Conservation (phyloP, 1,140 invertebrate genomes). For the Lerema accius region DNA sequence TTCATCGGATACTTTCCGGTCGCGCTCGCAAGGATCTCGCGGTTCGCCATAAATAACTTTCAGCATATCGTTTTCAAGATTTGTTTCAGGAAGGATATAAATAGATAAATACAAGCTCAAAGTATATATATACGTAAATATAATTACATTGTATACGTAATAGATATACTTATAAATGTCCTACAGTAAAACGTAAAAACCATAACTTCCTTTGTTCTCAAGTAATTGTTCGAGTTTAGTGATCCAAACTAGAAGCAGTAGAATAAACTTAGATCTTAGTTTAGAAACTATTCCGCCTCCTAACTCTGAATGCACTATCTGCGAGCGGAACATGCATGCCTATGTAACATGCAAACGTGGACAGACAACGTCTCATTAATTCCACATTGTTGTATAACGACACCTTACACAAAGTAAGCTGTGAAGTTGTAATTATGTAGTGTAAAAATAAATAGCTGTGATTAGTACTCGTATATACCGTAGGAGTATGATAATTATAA, state of each 20-base stretch:
- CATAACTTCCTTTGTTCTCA: too few relatives aligned
- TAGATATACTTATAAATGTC: too few relatives aligned
- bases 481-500: too few relatives aligned
- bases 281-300: conserved; percentile 63
- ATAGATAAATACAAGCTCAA: too few relatives aligned
- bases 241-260: conserved; percentile 43
- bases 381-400: neutral
- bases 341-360: conserved; percentile 2
- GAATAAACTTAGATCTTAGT: conserved; percentile 45
- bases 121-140: too few relatives aligned
- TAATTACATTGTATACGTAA: too few relatives aligned
- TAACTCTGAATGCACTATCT: conserved; percentile 60
- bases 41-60: conserved; percentile 20
- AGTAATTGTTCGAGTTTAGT: conserved; percentile 23
- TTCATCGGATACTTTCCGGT: conserved; percentile 24
- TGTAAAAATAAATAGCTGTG: too few relatives aligned
- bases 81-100: conserved; percentile 1
- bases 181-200: too few relatives aligned
- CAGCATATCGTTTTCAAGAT: conserved; percentile 2
- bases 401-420: neutral
- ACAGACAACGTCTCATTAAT: neutral
- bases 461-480: too few relatives aligned
- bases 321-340: conserved; percentile 64
- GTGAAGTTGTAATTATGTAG: too few relatives aligned
- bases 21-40: conserved; percentile 17